Percentiles rank a stretch among this genome's conserved stretches.
Evolutionary conservation across 2,113 vertebrate species (phyloP).

Genomic region (Fulica atra): DNA sequence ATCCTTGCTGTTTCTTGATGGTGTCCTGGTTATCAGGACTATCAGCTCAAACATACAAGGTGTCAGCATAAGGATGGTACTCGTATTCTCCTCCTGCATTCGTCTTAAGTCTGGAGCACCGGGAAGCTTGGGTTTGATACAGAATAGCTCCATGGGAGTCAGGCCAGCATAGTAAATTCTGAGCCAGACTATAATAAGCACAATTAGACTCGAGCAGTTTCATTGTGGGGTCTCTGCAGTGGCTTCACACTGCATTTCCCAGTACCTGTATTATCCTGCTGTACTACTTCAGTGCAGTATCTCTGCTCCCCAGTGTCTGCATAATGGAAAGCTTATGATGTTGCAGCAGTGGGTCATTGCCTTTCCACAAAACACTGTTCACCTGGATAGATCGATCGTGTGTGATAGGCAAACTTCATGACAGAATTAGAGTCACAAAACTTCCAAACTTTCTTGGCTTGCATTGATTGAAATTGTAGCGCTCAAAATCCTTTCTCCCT

Average conservation of each 20-base stretch:
- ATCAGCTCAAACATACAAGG: fast-evolving
- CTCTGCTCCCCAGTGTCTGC: background rate
- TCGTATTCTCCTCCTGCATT: background rate
- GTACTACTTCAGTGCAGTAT: background rate
- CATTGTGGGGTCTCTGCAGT: background rate
- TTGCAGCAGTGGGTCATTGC: background rate
- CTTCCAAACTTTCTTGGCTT: background rate
- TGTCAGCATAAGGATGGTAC: background rate
- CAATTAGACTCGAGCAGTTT: background rate
- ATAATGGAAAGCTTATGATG: background rate
- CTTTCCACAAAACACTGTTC: background rate
- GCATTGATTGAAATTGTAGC: background rate
- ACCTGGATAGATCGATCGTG: background rate
- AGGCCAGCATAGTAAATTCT: background rate
- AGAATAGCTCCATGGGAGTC: background rate
- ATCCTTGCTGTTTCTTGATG: background rate
- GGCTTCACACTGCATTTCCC: background rate
- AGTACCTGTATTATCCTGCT: background rate
- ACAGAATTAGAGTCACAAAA: background rate
- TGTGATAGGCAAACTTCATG: background rate
- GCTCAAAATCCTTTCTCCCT: background rate
- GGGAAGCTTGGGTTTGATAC: background rate
- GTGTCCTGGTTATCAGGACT: background rate
- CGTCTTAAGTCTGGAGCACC: background rate
- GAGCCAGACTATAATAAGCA: background rate